Evolutionary conservation across 2,888 invertebrate genomes (phyloP).

Genomic region (Harpalus rufipes): DNA sequence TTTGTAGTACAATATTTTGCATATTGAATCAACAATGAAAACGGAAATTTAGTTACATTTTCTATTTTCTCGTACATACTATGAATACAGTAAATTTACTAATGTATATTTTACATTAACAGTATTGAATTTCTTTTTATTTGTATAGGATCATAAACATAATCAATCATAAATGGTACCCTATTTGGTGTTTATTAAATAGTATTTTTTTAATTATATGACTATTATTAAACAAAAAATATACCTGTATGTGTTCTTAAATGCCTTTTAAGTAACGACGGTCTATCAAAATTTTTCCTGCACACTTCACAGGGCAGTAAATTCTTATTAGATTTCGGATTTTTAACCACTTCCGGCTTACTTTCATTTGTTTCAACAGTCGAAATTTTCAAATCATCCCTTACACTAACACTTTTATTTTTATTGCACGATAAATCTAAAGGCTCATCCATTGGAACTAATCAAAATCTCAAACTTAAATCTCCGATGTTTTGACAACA

Average conservation of each 20-base stretch:
- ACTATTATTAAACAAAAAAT: neutral
- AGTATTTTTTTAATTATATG: neutral
- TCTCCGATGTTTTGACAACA: constrained; percentile 56
- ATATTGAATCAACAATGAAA: neutral
- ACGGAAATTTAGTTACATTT: neutral
- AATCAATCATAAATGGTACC: neutral
- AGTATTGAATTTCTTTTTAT: neutral
- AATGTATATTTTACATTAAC: neutral
- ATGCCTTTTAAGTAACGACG: constrained; percentile 92
- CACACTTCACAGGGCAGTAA: constrained; percentile 91
- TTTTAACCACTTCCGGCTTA: constrained; percentile 59
- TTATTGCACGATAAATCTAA: constrained; percentile 69
- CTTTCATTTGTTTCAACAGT: constrained; percentile 36
- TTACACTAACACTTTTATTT: constrained; percentile 51
- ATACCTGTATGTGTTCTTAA: constrained; percentile 95
- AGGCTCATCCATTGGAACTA: constrained; percentile 69
- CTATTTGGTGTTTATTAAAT: neutral
- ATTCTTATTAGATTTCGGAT: constrained; percentile 64
- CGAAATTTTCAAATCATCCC: constrained; percentile 51
- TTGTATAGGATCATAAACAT: neutral
- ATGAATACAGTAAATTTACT: neutral
- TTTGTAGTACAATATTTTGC: neutral
- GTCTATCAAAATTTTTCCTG: constrained; percentile 94
- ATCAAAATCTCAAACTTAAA: constrained; percentile 9
- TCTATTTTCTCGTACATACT: neutral